Evolutionary conservation across 2,113 vertebrate genomes (phyloP).

Genomic region (Rissa tridactyla): DNA sequence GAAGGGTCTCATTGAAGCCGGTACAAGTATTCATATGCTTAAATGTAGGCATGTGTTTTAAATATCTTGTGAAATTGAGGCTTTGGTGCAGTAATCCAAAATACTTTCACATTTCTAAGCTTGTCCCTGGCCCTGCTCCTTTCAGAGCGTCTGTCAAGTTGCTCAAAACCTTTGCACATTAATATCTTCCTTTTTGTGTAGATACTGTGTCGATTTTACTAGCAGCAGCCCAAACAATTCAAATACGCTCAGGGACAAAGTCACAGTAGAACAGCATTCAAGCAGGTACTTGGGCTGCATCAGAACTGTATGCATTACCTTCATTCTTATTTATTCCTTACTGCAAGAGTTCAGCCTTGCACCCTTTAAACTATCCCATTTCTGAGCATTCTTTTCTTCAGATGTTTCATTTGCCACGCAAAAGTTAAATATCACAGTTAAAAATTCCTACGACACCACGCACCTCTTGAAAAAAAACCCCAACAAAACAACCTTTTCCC

Average conservation of each 20-base stretch:
- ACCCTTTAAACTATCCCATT: neutral
- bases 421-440: neutral
- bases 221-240: neutral
- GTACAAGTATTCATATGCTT: neutral
- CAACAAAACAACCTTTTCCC: neutral
- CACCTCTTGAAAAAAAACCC: neutral
- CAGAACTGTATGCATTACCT: neutral
- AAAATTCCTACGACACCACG: neutral
- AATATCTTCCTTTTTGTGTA: neutral
- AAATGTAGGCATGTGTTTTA: slow-evolving; percentile 20
- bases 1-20: neutral
- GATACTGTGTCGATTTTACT: neutral
- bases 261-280: neutral
- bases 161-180: neutral
- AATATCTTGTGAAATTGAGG: slow-evolving; percentile 18
- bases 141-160: neutral
- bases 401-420: neutral
- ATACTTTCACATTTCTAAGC: neutral
- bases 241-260: neutral
- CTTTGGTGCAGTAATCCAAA: neutral
- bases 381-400: neutral
- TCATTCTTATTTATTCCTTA: neutral
- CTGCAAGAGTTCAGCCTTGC: neutral
- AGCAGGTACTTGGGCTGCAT: neutral
- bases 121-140: neutral